Evolutionary conservation across 2,797 vertebrate genomes (phyloP).

Genomic region (Syndactyla subalaris): DNA sequence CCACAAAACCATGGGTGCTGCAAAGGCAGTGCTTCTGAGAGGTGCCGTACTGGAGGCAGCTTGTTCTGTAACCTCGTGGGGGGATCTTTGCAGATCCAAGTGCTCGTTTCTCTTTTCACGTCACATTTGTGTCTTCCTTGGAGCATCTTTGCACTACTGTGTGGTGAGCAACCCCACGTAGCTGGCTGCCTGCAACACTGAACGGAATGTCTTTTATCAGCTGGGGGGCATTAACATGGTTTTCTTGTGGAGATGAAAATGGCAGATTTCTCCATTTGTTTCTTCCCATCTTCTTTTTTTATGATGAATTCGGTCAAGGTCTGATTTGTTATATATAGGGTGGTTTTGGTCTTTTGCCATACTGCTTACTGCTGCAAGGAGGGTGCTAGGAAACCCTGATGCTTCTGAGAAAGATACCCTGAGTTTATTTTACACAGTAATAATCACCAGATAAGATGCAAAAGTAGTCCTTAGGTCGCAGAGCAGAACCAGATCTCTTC

Average conservation of each 20-base stretch:
- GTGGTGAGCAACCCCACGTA: rapidly evolving
- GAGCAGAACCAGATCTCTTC: not conserved
- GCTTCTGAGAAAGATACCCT: not conserved
- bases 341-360: not conserved
- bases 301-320: not conserved
- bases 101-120: not conserved
- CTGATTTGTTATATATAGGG: not conserved
- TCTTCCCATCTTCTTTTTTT: not conserved
- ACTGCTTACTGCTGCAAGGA: not conserved
- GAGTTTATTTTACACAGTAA: not conserved
- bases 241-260: not conserved
- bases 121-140: not conserved
- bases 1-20: not conserved
- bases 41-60: too few relatives aligned
- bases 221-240: not conserved
- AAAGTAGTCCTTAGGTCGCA: not conserved
- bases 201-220: not conserved
- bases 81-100: not conserved
- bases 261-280: not conserved
- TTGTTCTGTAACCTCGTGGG: not conserved
- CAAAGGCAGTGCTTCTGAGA: not conserved
- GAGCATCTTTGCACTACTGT: not conserved
- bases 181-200: not conserved
- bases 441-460: not conserved
- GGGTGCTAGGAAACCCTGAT: not conserved